Evolutionary conservation across 2,888 invertebrate species (phyloP).

Genomic region (Sarcophaga subvicina): DNA sequence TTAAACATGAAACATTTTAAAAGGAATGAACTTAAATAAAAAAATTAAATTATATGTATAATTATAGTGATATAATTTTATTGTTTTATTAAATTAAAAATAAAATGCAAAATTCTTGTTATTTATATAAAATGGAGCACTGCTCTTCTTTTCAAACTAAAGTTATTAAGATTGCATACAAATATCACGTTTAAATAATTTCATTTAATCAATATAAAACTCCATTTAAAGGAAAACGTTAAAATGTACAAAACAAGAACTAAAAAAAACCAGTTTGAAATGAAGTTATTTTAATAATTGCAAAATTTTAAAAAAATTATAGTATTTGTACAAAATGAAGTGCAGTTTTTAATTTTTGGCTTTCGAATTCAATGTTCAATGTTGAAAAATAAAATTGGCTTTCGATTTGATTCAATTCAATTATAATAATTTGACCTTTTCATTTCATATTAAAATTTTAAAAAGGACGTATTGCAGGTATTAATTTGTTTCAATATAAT

Average conservation of each 20-base stretch:
- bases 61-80: conserved; percentile 35
- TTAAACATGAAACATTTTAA: conserved; percentile 51
- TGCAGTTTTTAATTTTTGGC: conserved; percentile 60
- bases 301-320: conserved; percentile 36
- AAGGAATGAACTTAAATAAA: not conserved
- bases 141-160: conserved; percentile 64
- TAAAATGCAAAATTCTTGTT: conserved; percentile 81
- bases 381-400: conserved; percentile 51
- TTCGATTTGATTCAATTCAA: not conserved
- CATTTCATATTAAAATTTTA: not conserved
- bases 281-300: conserved; percentile 19
- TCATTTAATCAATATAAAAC: conserved; percentile 56
- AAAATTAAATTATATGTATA: not conserved
- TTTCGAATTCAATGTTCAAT: not conserved
- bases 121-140: conserved; percentile 64
- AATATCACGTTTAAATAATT: conserved; percentile 71
- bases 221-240: conserved; percentile 63
- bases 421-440: not conserved
- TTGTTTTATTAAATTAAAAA: conserved; percentile 58
- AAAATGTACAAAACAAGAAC: conserved; percentile 64
- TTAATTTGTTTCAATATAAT: not conserved
- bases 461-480: conserved; percentile 26
- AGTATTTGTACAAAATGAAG: conserved; percentile 67
- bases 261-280: conserved; percentile 38
- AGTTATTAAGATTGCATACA: conserved; percentile 70